Conservation (phyloP, 2,797 vertebrate species). For the Eurystomus glaucurus region DNA sequence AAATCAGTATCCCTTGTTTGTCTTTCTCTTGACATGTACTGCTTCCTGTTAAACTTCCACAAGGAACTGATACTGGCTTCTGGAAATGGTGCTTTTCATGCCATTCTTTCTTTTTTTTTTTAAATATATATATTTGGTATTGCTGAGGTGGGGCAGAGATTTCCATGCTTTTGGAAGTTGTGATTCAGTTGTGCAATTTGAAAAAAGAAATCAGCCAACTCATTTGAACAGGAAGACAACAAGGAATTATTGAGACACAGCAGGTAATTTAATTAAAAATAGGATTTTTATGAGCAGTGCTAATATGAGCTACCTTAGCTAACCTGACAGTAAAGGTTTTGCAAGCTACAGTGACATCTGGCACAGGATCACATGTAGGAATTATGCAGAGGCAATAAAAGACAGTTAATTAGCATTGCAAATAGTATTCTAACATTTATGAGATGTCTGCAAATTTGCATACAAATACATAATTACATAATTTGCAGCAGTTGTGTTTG, state of each 20-base stretch:
- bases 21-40: not conserved
- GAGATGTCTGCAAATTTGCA: slow-evolving; percentile 86
- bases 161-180: not conserved
- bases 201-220: not conserved
- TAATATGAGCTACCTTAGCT: slow-evolving; percentile 84
- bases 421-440: slow-evolving; percentile 84
- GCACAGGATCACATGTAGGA: slow-evolving; percentile 82
- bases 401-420: slow-evolving; percentile 86
- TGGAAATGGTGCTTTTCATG: not conserved
- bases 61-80: not conserved
- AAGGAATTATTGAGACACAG: slow-evolving; percentile 71
- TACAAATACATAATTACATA: slow-evolving; percentile 87
- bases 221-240: slow-evolving; percentile 46
- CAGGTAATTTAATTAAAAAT: slow-evolving; percentile 84
- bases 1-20: not conserved
- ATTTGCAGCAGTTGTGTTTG: slow-evolving; percentile 87
- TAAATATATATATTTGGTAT: not conserved
- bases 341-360: slow-evolving; percentile 85
- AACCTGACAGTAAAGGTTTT: slow-evolving; percentile 86
- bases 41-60: not conserved
- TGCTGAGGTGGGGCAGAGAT: not conserved
- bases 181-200: not conserved
- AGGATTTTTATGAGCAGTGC: slow-evolving; percentile 79
- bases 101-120: not conserved
- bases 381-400: slow-evolving; percentile 86